Evolutionary conservation across 2,113 vertebrate species (phyloP), one percentile per base, ranked within the genome.

Genomic region (Opisthocomus hoazin): DNA sequence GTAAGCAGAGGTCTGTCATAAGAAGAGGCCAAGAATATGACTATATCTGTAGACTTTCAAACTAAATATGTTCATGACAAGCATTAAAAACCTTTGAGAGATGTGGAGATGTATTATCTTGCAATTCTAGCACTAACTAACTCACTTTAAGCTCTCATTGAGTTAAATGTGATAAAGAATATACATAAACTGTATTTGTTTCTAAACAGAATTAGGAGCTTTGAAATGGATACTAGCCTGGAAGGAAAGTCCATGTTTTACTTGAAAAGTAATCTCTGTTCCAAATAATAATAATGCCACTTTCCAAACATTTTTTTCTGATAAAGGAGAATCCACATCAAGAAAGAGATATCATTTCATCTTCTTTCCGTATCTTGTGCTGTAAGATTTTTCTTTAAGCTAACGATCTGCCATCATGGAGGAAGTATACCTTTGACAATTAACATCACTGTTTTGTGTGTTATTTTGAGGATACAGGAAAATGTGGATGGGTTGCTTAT

Each of bases 91-190:
- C 4, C 16, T 80, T 50, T 68, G 14, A 69, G 36, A 86, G 26
- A 63, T 2, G 0, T 21, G 7, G 12, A 45, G 11, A 50, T 39
- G 1, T 13, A 3, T 73, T 24, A 48, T 32, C 23, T 11, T 66
- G 13, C 14, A 84, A 41, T 39, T 87, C 22, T 48, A 83, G 34
- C 29, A 58, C 12, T 61, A 80, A 53, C 11, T 32, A 73, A 19
- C 20, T 43, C 12, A 45, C 14, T 50, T 84, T 61, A 84, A 68
- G 20, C 4, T 61, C 26, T 57, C 15, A n/a, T 50, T 29, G 5
- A 27, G 9, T 70, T 32, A 73, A 61, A 70, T 37, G 7, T 56
- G 15, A 23, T 36, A 54, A 64, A 63, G 15, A 68, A 64, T 39
- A 64, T 32, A 41, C 9, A 45, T 61, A 48, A 41, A 13, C 4